Conservation (phyloP, 2,113 vertebrate species). For the Triplophysa siluroides region DNA sequence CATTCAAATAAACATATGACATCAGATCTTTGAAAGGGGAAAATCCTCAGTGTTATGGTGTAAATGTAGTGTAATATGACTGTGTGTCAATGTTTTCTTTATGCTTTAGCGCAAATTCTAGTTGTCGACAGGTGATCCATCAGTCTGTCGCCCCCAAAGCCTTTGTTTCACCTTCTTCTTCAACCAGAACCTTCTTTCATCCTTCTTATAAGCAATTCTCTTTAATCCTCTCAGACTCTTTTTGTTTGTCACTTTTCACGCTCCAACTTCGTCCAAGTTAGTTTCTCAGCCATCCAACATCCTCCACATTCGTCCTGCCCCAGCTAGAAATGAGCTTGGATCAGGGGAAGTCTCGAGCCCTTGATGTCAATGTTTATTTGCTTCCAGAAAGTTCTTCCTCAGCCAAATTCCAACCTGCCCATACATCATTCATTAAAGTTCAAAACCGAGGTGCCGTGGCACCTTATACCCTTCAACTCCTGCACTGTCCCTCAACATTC, state of each 20-base stretch:
- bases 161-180: constrained; percentile 14
- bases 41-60: too few species aligned
- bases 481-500: constrained; percentile 13
- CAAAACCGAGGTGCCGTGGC: constrained; percentile 13
- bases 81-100: not conserved
- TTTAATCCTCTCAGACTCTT: constrained; percentile 26
- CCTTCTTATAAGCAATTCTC: constrained; percentile 7
- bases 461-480: not conserved
- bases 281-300: not conserved
- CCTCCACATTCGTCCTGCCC: not conserved
- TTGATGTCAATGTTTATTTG: constrained; percentile 25
- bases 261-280: not conserved
- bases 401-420: constrained; percentile 14
- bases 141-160: constrained; percentile 18
- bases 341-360: not conserved
- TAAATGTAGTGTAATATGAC: not conserved
- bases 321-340: not conserved
- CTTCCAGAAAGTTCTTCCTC: constrained; percentile 19
- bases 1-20: not conserved
- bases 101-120: constrained; percentile 13
- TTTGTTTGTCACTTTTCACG: not conserved
- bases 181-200: constrained; percentile 24
- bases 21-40: not conserved
- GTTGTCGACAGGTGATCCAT: constrained; percentile 23
- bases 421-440: constrained; percentile 37